Evolutionary conservation across 64 coral and sea anemone species (phyloP).

Genomic region (Astreopora myriophthalma): DNA sequence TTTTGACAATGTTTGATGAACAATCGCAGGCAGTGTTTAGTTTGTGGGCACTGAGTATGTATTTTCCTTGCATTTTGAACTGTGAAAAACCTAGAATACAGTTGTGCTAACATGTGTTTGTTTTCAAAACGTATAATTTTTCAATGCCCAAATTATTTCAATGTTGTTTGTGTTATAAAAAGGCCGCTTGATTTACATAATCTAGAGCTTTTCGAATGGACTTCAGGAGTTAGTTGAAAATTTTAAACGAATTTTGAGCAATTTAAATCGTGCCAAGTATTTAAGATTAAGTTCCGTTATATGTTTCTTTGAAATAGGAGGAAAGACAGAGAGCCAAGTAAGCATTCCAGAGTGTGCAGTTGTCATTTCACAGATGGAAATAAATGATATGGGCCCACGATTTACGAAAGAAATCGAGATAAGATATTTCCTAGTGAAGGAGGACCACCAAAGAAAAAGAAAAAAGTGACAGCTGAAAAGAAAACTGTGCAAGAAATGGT

Average conservation of each 20-base stretch:
- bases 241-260: background rate
- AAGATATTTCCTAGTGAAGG: background rate
- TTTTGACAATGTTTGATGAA: too few relatives aligned
- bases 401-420: background rate
- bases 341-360: background rate
- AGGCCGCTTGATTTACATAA: too few relatives aligned
- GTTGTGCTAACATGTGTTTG: too few relatives aligned
- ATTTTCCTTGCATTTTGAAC: too few relatives aligned
- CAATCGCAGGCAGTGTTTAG: too few relatives aligned
- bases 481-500: background rate
- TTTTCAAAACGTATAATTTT: too few relatives aligned
- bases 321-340: background rate
- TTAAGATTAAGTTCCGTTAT: background rate
- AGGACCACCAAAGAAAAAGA: background rate
- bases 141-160: too few relatives aligned
- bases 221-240: background rate
- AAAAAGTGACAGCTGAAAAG: background rate
- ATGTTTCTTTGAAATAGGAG: constrained; percentile 5
- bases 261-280: background rate
- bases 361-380: background rate
- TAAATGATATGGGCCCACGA: background rate
- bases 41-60: too few relatives aligned
- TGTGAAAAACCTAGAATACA: too few relatives aligned
- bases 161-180: too few relatives aligned
- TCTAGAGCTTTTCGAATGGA: too few relatives aligned